Evolutionary conservation across 2,797 vertebrate genomes (phyloP).

Genomic region (Bradypus variegatus): DNA sequence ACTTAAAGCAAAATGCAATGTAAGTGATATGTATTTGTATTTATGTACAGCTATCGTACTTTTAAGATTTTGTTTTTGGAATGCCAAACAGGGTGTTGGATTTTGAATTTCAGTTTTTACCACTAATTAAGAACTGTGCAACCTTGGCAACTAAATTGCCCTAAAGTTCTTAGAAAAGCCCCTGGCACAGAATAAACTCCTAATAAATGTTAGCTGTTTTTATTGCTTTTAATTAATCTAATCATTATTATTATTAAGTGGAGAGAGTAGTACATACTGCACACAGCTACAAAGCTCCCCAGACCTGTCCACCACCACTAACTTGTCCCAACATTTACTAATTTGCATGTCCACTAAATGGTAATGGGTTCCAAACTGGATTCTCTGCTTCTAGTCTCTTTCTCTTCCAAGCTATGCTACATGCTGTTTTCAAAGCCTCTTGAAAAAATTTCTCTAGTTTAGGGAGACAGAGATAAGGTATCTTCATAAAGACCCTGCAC

Average conservation of each 20-base stretch:
- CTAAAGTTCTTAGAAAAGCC: neutral
- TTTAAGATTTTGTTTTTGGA: neutral
- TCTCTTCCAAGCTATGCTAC: neutral
- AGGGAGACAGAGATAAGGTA: neutral
- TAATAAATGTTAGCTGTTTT: neutral
- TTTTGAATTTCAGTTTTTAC: neutral
- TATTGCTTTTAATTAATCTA: neutral
- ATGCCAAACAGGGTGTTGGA: neutral
- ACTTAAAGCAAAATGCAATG: neutral
- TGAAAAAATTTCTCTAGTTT: neutral
- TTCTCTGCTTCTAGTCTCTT: neutral
- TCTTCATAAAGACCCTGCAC: neutral
- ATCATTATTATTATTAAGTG: neutral
- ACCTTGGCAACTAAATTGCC: neutral
- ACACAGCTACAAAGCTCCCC: neutral
- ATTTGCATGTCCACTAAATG: neutral
- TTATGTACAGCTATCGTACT: neutral
- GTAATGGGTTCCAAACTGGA: neutral
- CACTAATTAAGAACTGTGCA: neutral
- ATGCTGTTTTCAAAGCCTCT: neutral
- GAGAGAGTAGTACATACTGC: fast-evolving
- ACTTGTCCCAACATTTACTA: neutral
- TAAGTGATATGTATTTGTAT: neutral
- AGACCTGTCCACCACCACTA: neutral
- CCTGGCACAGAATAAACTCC: neutral